Percentiles rank a stretch among this genome's conserved stretches.
Evolutionary conservation across 2,113 vertebrate genomes (phyloP).

Genomic region (Hystrix cristata): DNA sequence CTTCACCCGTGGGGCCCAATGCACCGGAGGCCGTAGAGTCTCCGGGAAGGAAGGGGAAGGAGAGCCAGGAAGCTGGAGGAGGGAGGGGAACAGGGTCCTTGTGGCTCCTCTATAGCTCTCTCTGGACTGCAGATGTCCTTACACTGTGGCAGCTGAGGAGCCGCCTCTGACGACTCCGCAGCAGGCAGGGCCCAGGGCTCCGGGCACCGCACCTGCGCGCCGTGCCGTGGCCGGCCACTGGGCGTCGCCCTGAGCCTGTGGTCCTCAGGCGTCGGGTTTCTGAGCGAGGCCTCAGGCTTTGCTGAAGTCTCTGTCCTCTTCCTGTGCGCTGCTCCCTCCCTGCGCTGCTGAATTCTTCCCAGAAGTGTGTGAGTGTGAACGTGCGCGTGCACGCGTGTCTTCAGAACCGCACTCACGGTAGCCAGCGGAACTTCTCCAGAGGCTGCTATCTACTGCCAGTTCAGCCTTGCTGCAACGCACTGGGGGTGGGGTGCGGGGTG

Average conservation of each 20-base stretch:
- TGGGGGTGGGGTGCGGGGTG: not conserved
- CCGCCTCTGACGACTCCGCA: not conserved
- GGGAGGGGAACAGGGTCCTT: not conserved
- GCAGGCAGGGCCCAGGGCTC: not conserved
- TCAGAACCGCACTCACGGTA: not conserved
- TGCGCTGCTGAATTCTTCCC: not conserved
- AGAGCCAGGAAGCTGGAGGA: not conserved
- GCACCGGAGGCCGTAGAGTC: not conserved
- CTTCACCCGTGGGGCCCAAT: not conserved
- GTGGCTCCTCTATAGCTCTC: too few species aligned
- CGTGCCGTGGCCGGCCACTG: not conserved
- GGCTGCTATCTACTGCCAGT: not conserved
- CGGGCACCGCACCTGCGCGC: not conserved
- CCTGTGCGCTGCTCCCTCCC: not conserved
- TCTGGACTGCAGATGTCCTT: not conserved
- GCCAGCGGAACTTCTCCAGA: conserved; percentile 7
- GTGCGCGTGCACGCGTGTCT: too few species aligned
- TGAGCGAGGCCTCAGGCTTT: not conserved
- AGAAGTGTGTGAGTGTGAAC: not conserved
- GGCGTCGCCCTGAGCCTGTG: conserved; percentile 35
- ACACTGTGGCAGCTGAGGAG: not conserved
- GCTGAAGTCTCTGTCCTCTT: not conserved
- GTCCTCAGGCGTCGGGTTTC: not conserved
- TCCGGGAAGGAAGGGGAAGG: not conserved
- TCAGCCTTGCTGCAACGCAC: not conserved